Percentiles rank a stretch among this genome's conserved stretches.
These are phyloP conservation scores for Leguminivora glycinivorella DNA, from an alignment of 1,140 invertebrate species.

Conservation along the genomic window DNA sequence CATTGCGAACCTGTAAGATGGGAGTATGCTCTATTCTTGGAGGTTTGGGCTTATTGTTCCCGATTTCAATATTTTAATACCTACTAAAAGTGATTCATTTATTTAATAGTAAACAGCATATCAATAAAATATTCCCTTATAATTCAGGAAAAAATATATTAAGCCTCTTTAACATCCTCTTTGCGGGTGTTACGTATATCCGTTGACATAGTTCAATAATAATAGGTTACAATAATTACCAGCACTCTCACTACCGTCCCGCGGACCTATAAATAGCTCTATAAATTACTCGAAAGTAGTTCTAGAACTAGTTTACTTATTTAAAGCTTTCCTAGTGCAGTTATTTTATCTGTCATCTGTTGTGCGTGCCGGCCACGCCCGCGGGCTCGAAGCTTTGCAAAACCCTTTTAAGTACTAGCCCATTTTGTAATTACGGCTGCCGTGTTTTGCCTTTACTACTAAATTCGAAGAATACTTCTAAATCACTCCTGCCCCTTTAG, in stretches of 20 bases:
- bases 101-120: no score
- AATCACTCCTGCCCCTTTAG: no score
- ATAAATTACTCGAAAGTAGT: constrained; percentile 26
- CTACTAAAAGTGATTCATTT: no score
- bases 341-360: constrained; percentile 36
- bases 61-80: no score
- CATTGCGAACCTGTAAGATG: no score
- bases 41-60: no score
- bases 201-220: not conserved
- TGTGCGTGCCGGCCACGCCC: constrained; percentile 39
- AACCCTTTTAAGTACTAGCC: constrained; percentile 16
- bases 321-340: constrained; percentile 32
- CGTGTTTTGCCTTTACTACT: not conserved
- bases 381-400: constrained; percentile 15
- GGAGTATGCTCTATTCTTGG: no score
- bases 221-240: not conserved
- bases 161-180: not conserved
- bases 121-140: no score
- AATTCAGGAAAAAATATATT: no score
- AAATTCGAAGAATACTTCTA: no score
- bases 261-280: not conserved
- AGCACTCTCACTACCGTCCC: not conserved
- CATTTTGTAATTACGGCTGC: not conserved
- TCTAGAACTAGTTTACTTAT: constrained; percentile 33
- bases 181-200: not conserved